phyloP scores from a whole-genome alignment of 2,888 invertebrate genomes.

The Seladonia tumulorum region DNA sequence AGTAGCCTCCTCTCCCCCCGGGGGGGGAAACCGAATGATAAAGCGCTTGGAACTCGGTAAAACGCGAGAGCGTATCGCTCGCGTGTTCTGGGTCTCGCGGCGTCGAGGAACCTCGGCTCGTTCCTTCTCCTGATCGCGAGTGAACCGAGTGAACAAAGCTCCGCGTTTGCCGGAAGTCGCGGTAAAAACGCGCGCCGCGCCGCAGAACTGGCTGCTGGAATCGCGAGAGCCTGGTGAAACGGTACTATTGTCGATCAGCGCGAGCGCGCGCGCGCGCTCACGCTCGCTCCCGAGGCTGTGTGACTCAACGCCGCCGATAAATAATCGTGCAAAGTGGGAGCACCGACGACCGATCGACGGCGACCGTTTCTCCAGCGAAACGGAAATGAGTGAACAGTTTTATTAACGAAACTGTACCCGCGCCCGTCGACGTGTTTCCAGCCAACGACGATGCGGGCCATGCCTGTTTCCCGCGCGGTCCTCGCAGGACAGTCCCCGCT shows the following conservation, averaged over 20 bases:
- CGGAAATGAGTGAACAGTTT: conserved; percentile 6
- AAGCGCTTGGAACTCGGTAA: not conserved
- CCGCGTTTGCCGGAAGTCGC: not conserved
- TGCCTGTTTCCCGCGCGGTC: not conserved
- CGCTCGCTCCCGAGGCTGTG: not conserved
- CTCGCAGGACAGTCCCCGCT: not conserved
- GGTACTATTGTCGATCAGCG: conserved; percentile 6
- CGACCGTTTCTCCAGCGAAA: not conserved
- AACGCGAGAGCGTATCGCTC: not conserved
- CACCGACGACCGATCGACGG: not conserved
- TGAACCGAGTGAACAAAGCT: not conserved
- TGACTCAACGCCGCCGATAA: conserved; percentile 14
- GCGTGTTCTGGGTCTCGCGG: not conserved
- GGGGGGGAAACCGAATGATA: not conserved
- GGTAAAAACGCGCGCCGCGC: not conserved
- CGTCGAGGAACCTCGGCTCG: not conserved
- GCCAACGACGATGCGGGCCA: not conserved
- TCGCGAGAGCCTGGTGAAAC: conserved; percentile 3
- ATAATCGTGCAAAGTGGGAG: conserved; percentile 11
- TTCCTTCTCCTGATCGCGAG: conserved; percentile 2
- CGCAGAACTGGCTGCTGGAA: not conserved
- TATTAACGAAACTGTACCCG: not conserved
- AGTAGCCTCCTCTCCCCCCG: not conserved
- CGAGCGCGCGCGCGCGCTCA: not conserved
- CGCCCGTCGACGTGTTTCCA: not conserved